Base-by-base conservation (phyloP, 2,888 invertebrate species). In the Noctua fimbriata region DNA sequence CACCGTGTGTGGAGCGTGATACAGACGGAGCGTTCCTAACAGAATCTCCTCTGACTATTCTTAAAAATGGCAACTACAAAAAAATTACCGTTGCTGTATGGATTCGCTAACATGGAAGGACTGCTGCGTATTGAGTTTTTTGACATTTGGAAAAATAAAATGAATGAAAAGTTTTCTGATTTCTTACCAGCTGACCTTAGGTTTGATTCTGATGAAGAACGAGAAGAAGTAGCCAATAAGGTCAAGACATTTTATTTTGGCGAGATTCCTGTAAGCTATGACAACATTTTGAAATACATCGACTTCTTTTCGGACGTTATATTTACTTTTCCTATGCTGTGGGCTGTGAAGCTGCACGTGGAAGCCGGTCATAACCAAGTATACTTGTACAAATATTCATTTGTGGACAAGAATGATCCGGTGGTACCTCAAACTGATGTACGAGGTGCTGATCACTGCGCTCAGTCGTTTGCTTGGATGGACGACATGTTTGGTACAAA, bases 241-340 rank as follows among this genome's bases (percentile, higher is more conserved):
- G 71, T 94, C 0, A 94, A 93, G 75, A 65, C 88, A 21, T 93
- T 92, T 87, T 94, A 93, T 82, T 94, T 94, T 86, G 93, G 92
- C 18, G 78, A 90, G 6, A 81, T 92, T 72, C 81, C 87, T 2
- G 83, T 95, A 0, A 85, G 79, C 18, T 87, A 90, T 18, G 87
- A 90, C 6, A 91, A 86, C 69, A 82, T 94, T 79, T 80, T 92
- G 24, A 67, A 77, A 2, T 95, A 89, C 60, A 83, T 94, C 0
- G 88, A 95, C 78, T 95, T 89, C 75, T 93, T 92, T 69, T 84
- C 93, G 16, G 96, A 98, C 96, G 78, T 90, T 4, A 14, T 87
- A 16, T 93, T 94, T 75, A 87, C 86, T 0, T 90, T 90, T 82
- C 84, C 92, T 2, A 90, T 89, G 10, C 69, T 93, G 14, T 84